Conservation (phyloP, 2,797 vertebrate genomes). For the Artibeus lituratus region DNA sequence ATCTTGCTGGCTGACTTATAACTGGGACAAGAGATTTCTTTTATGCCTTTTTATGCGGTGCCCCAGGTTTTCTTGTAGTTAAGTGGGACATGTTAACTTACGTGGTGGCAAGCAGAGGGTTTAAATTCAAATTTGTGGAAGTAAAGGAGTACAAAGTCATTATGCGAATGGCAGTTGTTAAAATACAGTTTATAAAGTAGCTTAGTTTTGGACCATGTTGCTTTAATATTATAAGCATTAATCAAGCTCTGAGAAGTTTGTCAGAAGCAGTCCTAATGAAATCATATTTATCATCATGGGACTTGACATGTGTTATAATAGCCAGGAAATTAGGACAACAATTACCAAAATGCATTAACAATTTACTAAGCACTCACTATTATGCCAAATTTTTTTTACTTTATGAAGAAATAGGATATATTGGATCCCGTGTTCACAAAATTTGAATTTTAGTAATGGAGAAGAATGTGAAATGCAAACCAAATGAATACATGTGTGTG, state of each 20-base stretch:
- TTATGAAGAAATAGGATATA: neutral
- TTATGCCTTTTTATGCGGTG: neutral
- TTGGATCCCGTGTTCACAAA: neutral
- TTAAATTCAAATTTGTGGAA: constrained; percentile 14
- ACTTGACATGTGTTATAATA: neutral
- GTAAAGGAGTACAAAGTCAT: neutral
- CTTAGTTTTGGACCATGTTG: neutral
- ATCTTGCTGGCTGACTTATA: neutral
- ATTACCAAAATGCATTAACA: neutral
- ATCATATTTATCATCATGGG: neutral
- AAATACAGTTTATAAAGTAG: neutral
- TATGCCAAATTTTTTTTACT: neutral
- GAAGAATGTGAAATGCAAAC: neutral
- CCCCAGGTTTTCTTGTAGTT: constrained; percentile 18
- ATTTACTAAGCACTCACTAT: neutral
- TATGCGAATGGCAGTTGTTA: neutral
- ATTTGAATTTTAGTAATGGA: neutral
- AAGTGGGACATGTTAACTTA: neutral
- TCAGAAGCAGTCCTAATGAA: neutral
- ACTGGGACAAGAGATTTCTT: constrained; percentile 28
- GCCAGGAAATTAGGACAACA: neutral
- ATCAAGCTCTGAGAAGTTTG: neutral
- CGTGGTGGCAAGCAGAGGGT: neutral
- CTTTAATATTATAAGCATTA: neutral
- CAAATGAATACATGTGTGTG: neutral